Base-by-base conservation (phyloP, 2,113 vertebrate genomes). In the Sylvia atricapilla region DNA sequence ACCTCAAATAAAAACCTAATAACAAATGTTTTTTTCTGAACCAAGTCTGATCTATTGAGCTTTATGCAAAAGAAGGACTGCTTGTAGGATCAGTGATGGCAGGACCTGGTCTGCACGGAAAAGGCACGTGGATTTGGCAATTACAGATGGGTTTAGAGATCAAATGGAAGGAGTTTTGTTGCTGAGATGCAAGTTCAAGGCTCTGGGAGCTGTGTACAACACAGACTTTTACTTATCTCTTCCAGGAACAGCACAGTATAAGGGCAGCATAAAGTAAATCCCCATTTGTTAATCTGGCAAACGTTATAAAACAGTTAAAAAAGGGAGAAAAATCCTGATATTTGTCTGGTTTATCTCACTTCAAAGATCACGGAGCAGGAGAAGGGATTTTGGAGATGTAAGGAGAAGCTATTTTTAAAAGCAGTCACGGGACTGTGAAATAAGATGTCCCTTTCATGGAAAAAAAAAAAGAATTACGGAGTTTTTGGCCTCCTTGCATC, bases 321-420 rank as follows among this genome's bases (percentile, higher is more conserved):
- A 39, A 11, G 7, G 23, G 9, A 33, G 37, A 84, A 87, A 74
- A 67, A 41, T 21, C 41, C 69, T 44, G 52, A 21, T 92, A 94
- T 41, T 87, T 60, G 73, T 84, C 94, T 95, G 95, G 76, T 89
- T 95, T 93, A n/a, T 84, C 84, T 96, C 95, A 95, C 84, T 88
- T 88, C 83, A 78, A 68, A 90, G 87, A 87, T 56, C 53, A 46
- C 0, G 35, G 49, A 77, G 60, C 64, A 84, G 64, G 13, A 73
- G 73, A 87, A 90, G 47, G 66, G 78, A 82, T 91, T 94, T 50
- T 70, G 78, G 87, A 94, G 81, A 89, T 72, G 66, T 1, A 59
- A 37, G 56, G 69, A 89, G 68, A 68, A 84, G 66, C 41, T 93
- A 60, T 92, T 84, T 90, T 91, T 91, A 84, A 94, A 84, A 75